These are phyloP conservation scores for Ia io DNA, from an alignment of 2,113 vertebrate species.

Conservation along the genomic window DNA sequence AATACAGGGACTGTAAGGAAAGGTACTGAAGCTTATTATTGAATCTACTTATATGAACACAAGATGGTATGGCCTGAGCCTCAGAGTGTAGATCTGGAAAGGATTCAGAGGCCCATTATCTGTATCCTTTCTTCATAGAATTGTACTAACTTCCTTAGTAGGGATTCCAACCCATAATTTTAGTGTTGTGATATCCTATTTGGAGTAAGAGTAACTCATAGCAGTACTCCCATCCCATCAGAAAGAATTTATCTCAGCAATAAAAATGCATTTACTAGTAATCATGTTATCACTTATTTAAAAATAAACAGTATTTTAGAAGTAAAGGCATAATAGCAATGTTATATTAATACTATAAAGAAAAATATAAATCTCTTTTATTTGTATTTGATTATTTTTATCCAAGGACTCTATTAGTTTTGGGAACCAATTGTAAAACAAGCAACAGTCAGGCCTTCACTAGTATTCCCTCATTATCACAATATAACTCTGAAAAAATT, in stretches of 20 bases:
- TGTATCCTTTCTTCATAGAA: background rate
- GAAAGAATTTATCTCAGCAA: conserved; percentile 8
- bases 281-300: background rate
- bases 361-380: background rate
- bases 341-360: background rate
- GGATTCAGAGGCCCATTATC: background rate
- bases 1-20: background rate
- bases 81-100: background rate
- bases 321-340: background rate
- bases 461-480: background rate
- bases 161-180: background rate
- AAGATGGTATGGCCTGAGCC: background rate
- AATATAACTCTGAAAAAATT: background rate
- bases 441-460: background rate
- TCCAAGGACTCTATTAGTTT: background rate
- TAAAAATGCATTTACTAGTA: conserved; percentile 14
- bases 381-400: background rate
- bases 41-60: background rate
- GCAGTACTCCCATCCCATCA: background rate
- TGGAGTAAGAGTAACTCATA: background rate
- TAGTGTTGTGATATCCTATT: background rate
- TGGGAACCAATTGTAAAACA: background rate
- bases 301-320: background rate
- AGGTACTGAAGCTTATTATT: background rate
- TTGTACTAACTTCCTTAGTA: background rate